phyloP scores from a whole-genome alignment of 2,888 invertebrate genomes.

The Sisyra terminalis region DNA sequence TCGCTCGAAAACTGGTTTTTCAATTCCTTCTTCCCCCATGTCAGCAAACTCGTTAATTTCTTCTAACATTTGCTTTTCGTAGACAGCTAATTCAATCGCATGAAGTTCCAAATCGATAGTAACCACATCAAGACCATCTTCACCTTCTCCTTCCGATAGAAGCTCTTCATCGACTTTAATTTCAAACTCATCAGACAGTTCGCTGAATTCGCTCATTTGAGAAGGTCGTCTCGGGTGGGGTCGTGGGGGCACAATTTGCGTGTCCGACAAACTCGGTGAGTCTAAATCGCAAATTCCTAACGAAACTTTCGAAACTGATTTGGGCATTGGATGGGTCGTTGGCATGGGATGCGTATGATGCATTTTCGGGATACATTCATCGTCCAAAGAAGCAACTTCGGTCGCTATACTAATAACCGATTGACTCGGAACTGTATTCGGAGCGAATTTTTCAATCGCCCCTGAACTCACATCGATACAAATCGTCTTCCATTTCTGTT shows the following conservation, averaged over 20 bases:
- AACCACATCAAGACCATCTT: background rate
- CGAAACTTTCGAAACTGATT: constrained; percentile 6
- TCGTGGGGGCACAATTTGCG: constrained; percentile 31
- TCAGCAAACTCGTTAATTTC: constrained; percentile 6
- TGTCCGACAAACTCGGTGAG: constrained; percentile 41
- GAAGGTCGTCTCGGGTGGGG: constrained; percentile 13
- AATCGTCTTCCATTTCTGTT: background rate
- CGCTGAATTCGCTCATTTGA: constrained; percentile 15
- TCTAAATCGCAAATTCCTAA: constrained; percentile 28
- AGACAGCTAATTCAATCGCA: constrained; percentile 16
- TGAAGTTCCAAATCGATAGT: constrained; percentile 16
- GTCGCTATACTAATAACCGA: constrained; percentile 21
- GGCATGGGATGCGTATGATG: constrained; percentile 15
- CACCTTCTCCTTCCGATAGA: constrained; percentile 14
- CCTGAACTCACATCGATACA: background rate
- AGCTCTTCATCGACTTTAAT: constrained; percentile 23
- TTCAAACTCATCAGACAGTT: constrained; percentile 21
- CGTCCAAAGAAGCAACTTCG: constrained; percentile 20
- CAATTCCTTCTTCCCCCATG: no score
- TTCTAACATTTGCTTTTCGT: constrained; percentile 16
- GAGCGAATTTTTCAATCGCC: background rate
- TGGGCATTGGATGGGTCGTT: constrained; percentile 13
- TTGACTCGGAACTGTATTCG: constrained; percentile 8
- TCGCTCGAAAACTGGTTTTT: no score
- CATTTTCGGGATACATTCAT: constrained; percentile 17